phyloP scores from a whole-genome alignment of 1,140 invertebrate species.

The Thaumetopoea pityocampa region DNA sequence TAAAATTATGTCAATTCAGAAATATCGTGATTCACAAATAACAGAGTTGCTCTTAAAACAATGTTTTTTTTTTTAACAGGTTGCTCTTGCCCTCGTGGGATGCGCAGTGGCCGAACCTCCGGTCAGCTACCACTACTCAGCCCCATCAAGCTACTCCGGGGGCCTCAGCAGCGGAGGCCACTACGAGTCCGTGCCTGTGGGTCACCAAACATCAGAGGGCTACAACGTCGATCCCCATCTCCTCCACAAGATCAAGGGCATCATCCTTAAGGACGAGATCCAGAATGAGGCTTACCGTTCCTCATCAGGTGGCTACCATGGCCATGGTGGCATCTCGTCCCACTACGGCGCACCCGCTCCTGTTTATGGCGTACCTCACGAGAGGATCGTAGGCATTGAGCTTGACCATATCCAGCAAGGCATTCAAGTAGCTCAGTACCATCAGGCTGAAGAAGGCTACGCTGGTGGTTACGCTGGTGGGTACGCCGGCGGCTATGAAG shows the following conservation, averaged over 20 bases:
- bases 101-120: constrained; percentile 70
- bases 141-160: constrained; percentile 45
- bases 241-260: constrained; percentile 87
- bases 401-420: constrained; percentile 80
- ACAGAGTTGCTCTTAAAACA: too few species aligned
- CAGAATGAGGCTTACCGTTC: constrained; percentile 72
- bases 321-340: constrained; percentile 74
- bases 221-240: constrained; percentile 86
- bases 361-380: constrained; percentile 76
- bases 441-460: constrained; percentile 73
- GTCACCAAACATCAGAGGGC: constrained; percentile 85
- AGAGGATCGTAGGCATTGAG: constrained; percentile 79
- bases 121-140: constrained; percentile 69
- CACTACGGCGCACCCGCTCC: constrained; percentile 77
- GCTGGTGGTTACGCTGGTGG: constrained; percentile 49
- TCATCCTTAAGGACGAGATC: constrained; percentile 87
- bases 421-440: constrained; percentile 81
- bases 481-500: constrained; percentile 36
- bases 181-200: constrained; percentile 83
- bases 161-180: constrained; percentile 81
- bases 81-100: constrained; percentile 66
- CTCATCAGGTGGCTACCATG: constrained; percentile 45
- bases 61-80: constrained; percentile 35
- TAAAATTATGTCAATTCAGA: too few species aligned
- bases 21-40: not conserved